A percentile compares a stretch with the other conserved stretches of the same genome.
phyloP scores from a whole-genome alignment of 1,140 invertebrate species.

The Wasmannia auropunctata region DNA sequence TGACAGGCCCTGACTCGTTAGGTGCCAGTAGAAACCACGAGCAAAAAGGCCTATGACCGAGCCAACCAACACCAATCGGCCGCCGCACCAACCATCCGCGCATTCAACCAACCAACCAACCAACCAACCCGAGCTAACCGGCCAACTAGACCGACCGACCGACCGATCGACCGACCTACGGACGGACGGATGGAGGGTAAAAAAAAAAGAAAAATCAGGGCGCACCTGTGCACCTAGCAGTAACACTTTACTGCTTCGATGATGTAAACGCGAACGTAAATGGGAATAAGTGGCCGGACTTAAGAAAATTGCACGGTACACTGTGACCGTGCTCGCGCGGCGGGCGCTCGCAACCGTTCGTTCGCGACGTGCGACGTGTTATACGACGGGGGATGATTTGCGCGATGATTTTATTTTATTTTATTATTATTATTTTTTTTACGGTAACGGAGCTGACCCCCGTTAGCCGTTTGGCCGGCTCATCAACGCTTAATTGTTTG shows the following conservation, averaged over 20 bases:
- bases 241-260: constrained; percentile 83
- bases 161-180: constrained; percentile 38
- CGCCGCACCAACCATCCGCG: constrained; percentile 59
- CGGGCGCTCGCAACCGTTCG: constrained; percentile 21
- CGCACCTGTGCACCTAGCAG: constrained; percentile 81
- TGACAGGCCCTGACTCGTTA: constrained; percentile 84
- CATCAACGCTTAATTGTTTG: background rate
- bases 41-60: constrained; percentile 79
- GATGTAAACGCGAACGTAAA: constrained; percentile 84
- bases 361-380: background rate
- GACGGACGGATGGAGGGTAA: constrained; percentile 62
- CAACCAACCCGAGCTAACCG: too few relatives aligned
- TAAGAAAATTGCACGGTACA: constrained; percentile 77
- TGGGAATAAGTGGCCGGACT: constrained; percentile 80
- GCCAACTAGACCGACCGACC: constrained; percentile 30
- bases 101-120: constrained; percentile 47
- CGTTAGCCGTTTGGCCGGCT: background rate
- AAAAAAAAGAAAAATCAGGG: constrained; percentile 80
- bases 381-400: background rate
- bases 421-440: too few relatives aligned
- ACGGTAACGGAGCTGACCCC: background rate
- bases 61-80: constrained; percentile 49
- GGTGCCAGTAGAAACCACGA: constrained; percentile 75
- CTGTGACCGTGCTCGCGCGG: constrained; percentile 53
- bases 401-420: background rate